These are phyloP conservation scores for Lasioglossum marginatum DNA, from an alignment of 2,888 invertebrate genomes.

Conservation along the genomic window DNA sequence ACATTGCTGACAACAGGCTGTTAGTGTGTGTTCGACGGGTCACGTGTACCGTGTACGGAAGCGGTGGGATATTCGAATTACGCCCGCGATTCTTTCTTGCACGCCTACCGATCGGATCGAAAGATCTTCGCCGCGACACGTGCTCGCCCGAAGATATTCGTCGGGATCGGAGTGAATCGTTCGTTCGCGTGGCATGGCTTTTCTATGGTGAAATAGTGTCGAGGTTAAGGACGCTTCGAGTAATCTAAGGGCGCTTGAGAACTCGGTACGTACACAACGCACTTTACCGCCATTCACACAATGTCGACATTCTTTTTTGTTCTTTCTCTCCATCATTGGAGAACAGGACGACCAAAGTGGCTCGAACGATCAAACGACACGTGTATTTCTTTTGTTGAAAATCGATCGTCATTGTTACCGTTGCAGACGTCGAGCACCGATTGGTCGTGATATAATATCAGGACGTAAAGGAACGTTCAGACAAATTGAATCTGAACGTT, in stretches of 20 bases:
- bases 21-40: not conserved
- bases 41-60: constrained; percentile 37
- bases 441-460: not conserved
- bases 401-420: constrained; percentile 35
- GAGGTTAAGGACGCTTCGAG: constrained; percentile 59
- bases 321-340: not conserved
- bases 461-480: not conserved
- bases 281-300: constrained; percentile 1
- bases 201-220: constrained; percentile 43
- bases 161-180: not conserved
- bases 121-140: constrained; percentile 3
- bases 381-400: not conserved
- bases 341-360: not conserved
- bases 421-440: not conserved
- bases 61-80: constrained; percentile 13
- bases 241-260: constrained; percentile 40
- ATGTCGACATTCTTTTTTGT: not conserved
- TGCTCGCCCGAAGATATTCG: not conserved
- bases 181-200: constrained; percentile 2
- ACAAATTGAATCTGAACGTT: not conserved
- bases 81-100: not conserved
- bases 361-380: not conserved
- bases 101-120: not conserved
- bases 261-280: constrained; percentile 58
- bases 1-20: constrained; percentile 38